Conservation (phyloP, 1,140 invertebrate genomes). For the Colletes gigas region DNA sequence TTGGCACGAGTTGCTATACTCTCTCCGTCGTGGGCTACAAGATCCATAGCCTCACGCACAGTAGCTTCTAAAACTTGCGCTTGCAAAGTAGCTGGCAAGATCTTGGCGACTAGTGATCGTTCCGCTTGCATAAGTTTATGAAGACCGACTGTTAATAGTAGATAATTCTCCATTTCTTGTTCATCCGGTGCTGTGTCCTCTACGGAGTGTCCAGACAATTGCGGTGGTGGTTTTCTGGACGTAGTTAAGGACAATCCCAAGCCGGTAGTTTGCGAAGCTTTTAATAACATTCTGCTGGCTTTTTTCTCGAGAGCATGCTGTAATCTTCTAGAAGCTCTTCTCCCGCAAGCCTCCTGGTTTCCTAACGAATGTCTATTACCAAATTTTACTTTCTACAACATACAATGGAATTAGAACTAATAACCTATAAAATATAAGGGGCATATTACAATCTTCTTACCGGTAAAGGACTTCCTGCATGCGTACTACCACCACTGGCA, state of each 20-base stretch:
- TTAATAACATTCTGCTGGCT: conserved; percentile 92
- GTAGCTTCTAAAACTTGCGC: conserved; percentile 92
- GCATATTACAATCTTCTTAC: conserved; percentile 60
- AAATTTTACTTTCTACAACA: conserved; percentile 80
- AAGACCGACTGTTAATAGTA: conserved; percentile 92
- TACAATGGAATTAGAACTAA: conserved; percentile 16
- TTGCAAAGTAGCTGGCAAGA: conserved; percentile 91
- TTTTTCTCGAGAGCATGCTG: conserved; percentile 89
- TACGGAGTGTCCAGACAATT: conserved; percentile 65
- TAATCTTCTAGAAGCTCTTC: conserved; percentile 80
- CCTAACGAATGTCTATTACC: conserved; percentile 78
- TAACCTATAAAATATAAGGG: background rate
- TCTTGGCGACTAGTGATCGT: conserved; percentile 89
- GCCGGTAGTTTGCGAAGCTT: conserved; percentile 88
- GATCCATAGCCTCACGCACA: conserved; percentile 91
- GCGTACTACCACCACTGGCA: conserved; percentile 85
- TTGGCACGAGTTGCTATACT: conserved; percentile 89
- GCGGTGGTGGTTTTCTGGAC: conserved; percentile 75
- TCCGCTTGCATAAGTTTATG: conserved; percentile 94
- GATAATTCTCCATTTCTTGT: conserved; percentile 93
- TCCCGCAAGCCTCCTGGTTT: conserved; percentile 75
- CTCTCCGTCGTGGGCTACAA: conserved; percentile 93
- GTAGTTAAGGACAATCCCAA: conserved; percentile 73
- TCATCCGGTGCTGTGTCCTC: conserved; percentile 84
- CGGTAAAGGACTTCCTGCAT: conserved; percentile 80